Evolutionary conservation across 2,797 vertebrate species (phyloP), one percentile per base, ranked within the genome.

Genomic region (Phrynocephalus vlangalii): DNA sequence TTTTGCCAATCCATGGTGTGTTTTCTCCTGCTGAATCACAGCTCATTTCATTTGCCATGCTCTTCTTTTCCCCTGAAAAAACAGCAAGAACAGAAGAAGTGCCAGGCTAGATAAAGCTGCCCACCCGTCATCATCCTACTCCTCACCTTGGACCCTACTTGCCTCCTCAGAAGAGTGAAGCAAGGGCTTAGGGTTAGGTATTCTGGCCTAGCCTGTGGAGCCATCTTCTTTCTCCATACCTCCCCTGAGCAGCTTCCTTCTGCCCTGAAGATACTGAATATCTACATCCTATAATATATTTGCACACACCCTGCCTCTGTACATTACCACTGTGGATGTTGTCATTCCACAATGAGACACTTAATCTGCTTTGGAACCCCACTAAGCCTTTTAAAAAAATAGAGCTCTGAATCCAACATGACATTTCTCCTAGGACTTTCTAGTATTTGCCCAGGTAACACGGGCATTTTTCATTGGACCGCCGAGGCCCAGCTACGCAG

Each of bases 301-400:
- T 18, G 52, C 77, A 5, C 38, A 92, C 90, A 77, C 83, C 63
- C 60, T 63, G 10, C 16, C 18, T 15, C 50, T 82, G 6, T 75
- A 90, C 91, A 87, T 92, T 78, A 30, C 89, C 93, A 93, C 89
- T 73, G 71, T 0, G 30, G 63, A 44, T 73, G 78, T 79, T 92
- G 87, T 94, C 13, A 82, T 93, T 92, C 88, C 87, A 83, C 91
- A 84, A 90, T 73, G 84, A 92, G 93, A 90, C 0, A 0, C 71
- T 84, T 91, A 94, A 94, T 94, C 93, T 89, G 66, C 82, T 85
- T 72, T 60, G 71, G 88, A 92, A 91, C 90, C 84, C 91, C 86
- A 79, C 68, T 90, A 89, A 94, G 89, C 83, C 90, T 92, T 86
- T 92, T 87, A 86, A 16, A 44, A 44, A 44, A 44, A 84, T 76